phyloP scores from a whole-genome alignment of 2,113 vertebrate species.

The Myrmecobius fasciatus region DNA sequence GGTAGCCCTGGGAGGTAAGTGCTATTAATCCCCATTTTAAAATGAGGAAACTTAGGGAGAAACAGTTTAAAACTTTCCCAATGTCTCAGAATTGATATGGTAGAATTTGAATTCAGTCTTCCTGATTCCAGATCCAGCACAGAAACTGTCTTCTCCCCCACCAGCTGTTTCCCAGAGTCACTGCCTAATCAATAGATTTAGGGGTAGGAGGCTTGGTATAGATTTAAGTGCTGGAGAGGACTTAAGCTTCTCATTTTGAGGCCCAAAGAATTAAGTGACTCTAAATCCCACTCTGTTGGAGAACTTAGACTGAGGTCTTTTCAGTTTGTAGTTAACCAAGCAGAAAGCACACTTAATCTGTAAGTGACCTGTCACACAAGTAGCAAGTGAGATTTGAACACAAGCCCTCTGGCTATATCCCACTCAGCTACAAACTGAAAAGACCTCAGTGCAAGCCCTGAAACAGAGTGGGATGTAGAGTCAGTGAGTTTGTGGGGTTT shows the following conservation, averaged over 20 bases:
- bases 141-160: neutral
- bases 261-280: neutral
- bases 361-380: neutral
- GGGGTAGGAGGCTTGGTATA: no score
- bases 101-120: neutral
- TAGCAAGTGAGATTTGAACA: neutral
- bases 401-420: no score
- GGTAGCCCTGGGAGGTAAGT: neutral
- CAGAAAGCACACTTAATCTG: no score
- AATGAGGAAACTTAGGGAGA: neutral
- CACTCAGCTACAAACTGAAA: neutral
- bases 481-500: neutral
- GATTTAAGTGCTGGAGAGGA: no score
- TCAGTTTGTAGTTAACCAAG: neutral
- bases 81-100: neutral
- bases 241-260: no score
- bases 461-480: neutral
- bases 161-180: neutral
- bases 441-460: neutral
- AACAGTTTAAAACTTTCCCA: neutral
- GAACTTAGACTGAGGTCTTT: neutral
- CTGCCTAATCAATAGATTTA: neutral
- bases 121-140: neutral
- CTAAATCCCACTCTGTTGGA: neutral
- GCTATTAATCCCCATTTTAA: neutral